Percentiles rank a stretch among this genome's conserved stretches.
Conservation (phyloP, 2,888 invertebrate species). For the Trypoxylon attenuatum region DNA sequence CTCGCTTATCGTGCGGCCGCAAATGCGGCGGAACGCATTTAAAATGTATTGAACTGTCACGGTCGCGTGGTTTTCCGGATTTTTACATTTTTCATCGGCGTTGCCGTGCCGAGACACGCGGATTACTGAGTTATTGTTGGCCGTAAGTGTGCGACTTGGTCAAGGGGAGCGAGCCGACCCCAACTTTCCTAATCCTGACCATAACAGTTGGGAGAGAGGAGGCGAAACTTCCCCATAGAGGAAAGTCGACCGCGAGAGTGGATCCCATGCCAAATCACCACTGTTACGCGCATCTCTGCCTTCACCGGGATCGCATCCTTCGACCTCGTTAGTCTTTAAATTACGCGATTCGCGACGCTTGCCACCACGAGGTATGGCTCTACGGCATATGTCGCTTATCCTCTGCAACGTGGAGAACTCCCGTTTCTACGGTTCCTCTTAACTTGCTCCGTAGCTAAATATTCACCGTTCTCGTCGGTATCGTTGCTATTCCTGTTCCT, state of each 20-base stretch:
- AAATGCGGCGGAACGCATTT: slow-evolving; percentile 74
- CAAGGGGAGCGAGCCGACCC: slow-evolving; percentile 55
- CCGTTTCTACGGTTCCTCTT: no score
- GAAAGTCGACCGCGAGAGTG: background rate
- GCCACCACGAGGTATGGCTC: slow-evolving; percentile 6
- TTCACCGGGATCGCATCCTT: slow-evolving; percentile 21
- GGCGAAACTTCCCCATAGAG: slow-evolving; percentile 1
- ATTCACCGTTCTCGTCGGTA: background rate
- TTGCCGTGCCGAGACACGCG: slow-evolving; percentile 48
- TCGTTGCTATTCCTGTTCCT: background rate
- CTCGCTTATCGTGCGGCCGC: slow-evolving; percentile 64
- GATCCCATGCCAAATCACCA: slow-evolving; percentile 17
- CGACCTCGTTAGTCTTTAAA: slow-evolving; percentile 30
- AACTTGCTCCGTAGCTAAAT: background rate
- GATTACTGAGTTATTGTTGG: slow-evolving; percentile 69
- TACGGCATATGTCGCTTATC: slow-evolving; percentile 27
- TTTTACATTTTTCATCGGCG: slow-evolving; percentile 73
- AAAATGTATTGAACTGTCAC: slow-evolving; percentile 75
- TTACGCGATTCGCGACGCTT: slow-evolving; percentile 32
- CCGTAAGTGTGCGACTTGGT: slow-evolving; percentile 60
- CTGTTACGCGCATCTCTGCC: slow-evolving; percentile 5
- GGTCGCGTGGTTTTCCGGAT: slow-evolving; percentile 67
- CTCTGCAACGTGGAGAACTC: background rate
- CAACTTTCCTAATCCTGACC: slow-evolving; percentile 51
- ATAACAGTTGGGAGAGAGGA: slow-evolving; percentile 47